Percentiles rank a stretch among this genome's conserved stretches.
These are phyloP conservation scores for Axinella damicornis DNA, from an alignment of 37 sponge, comb jelly and placozoan species.

Conservation along the genomic window DNA sequence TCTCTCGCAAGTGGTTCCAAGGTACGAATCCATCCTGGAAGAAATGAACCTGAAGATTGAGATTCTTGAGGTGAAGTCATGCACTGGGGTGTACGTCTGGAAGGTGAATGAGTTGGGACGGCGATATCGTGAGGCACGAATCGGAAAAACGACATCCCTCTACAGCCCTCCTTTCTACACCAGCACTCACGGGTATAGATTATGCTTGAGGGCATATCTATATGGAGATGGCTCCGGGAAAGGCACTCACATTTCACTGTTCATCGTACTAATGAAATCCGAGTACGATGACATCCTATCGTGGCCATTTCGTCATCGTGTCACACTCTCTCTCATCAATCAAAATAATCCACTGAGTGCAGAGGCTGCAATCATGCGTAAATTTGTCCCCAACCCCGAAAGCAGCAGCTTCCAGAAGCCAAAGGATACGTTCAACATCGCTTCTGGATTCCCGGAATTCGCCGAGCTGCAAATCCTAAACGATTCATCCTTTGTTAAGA, in stretches of 20 bases:
- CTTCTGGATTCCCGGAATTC: conserved; percentile 72
- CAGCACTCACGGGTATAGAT: conserved; percentile 59
- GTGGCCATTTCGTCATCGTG: conserved; percentile 71
- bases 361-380: conserved; percentile 31
- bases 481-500: conserved; percentile 27
- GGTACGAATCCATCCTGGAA: conserved; percentile 24
- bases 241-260: conserved; percentile 64
- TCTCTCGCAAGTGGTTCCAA: conserved; percentile 23
- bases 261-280: conserved; percentile 67
- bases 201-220: conserved; percentile 68
- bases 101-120: conserved; percentile 60
- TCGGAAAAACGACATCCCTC: conserved; percentile 56
- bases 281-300: conserved; percentile 73
- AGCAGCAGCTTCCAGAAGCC: conserved; percentile 69
- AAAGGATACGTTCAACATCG: conserved; percentile 62
- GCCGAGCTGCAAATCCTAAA: conserved; percentile 13
- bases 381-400: conserved; percentile 50
- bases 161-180: conserved; percentile 80
- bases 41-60: conserved; percentile 66
- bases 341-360: conserved; percentile 31
- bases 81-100: conserved; percentile 62
- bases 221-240: conserved; percentile 75
- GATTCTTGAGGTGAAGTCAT: conserved; percentile 59
- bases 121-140: conserved; percentile 46
- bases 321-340: conserved; percentile 47